A percentile compares a stretch with the other conserved stretches of the same genome.
phyloP scores from a whole-genome alignment of 2,797 vertebrate species.

The Rallus crepitans region DNA sequence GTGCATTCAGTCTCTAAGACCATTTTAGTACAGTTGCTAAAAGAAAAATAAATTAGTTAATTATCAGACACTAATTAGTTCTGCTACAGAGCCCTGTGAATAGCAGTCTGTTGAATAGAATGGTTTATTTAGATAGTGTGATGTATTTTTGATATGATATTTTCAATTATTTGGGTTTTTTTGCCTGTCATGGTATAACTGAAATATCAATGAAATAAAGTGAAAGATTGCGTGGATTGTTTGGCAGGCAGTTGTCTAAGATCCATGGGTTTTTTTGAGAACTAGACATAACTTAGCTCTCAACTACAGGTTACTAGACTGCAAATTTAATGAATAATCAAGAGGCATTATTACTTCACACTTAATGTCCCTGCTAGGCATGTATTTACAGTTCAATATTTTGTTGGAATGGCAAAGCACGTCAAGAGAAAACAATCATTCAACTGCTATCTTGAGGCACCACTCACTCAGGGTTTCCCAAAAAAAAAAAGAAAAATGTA shows the following conservation, averaged over 20 bases:
- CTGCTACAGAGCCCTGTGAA: neutral
- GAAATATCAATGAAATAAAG: neutral
- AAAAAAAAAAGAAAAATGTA: neutral
- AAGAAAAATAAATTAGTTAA: neutral
- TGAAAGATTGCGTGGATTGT: neutral
- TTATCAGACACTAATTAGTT: slow-evolving; percentile 1
- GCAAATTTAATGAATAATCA: neutral
- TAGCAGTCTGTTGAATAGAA: neutral
- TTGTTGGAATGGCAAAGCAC: neutral
- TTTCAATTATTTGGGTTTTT: neutral
- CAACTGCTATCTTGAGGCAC: neutral
- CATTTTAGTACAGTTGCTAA: neutral
- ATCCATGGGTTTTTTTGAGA: neutral
- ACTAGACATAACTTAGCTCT: neutral
- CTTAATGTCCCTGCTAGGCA: neutral
- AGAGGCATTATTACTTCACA: neutral
- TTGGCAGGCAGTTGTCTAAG: neutral
- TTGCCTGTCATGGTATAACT: neutral
- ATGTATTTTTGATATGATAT: neutral
- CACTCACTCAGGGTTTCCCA: neutral
- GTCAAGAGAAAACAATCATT: neutral
- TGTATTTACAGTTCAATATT: neutral
- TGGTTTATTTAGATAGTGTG: neutral
- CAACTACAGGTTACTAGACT: neutral
- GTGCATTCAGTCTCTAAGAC: neutral